These are phyloP conservation scores for Drosophila nigrodunni DNA, from an alignment of 1,140 invertebrate genomes.

Conservation along the genomic window DNA sequence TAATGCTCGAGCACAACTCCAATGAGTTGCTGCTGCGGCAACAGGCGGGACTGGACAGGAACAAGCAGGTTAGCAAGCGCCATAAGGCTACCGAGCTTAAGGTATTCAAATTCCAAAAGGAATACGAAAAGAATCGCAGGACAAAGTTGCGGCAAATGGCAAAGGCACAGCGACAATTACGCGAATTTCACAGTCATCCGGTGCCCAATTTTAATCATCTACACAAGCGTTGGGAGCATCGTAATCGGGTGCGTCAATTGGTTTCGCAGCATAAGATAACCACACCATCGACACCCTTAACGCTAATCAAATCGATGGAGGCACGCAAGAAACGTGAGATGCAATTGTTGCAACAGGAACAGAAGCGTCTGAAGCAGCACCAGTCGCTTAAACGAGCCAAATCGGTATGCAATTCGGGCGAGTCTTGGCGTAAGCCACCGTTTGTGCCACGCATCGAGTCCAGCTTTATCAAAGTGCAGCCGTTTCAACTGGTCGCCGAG, in stretches of 20 bases:
- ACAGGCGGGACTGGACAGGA: slow-evolving; percentile 48
- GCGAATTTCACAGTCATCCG: slow-evolving; percentile 43
- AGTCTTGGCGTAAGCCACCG: slow-evolving; percentile 29
- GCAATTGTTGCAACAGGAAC: background rate
- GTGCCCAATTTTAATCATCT: slow-evolving; percentile 51
- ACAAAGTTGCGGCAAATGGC: background rate
- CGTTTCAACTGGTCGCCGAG: slow-evolving; percentile 38
- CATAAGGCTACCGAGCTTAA: background rate
- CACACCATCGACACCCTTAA: slow-evolving; percentile 34
- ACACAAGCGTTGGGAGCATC: slow-evolving; percentile 36
- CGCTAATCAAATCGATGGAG: slow-evolving; percentile 38
- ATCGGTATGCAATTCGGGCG: background rate
- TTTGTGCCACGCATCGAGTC: slow-evolving; percentile 47
- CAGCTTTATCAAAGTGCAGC: slow-evolving; percentile 32
- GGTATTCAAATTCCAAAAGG: slow-evolving; percentile 19
- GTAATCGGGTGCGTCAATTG: background rate
- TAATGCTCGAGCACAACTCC: slow-evolving; percentile 28
- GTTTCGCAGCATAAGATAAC: slow-evolving; percentile 28
- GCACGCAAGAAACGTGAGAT: background rate
- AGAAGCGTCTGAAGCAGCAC: background rate
- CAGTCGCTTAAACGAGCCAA: slow-evolving; percentile 19
- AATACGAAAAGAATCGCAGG: slow-evolving; percentile 28
- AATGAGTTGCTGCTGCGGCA: slow-evolving; percentile 30
- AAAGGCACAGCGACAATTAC: background rate
- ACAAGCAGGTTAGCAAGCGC: background rate